Conservation (phyloP, 2,888 invertebrate species). For the Dinocampus coccinellae region DNA sequence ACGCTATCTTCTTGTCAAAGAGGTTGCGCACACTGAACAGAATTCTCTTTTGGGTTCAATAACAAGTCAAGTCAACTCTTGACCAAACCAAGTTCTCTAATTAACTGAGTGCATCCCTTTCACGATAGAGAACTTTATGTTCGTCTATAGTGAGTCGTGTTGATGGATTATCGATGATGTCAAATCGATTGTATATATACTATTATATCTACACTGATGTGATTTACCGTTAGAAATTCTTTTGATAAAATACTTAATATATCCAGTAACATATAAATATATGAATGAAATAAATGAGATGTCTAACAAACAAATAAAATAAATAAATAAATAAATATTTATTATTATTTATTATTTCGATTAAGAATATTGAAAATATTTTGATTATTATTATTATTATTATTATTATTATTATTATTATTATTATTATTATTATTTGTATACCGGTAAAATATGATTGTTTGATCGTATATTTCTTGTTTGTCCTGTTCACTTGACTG, state of each 20-base stretch:
- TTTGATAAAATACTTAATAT: too few relatives aligned
- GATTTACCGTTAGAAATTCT: neutral
- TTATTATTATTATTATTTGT: too few relatives aligned
- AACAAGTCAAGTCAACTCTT: conserved; percentile 16
- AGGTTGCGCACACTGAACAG: conserved; percentile 9
- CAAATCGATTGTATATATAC: neutral
- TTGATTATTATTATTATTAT: too few relatives aligned
- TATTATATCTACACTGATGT: neutral
- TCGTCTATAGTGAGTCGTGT: neutral
- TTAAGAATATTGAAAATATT: neutral
- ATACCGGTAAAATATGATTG: too few relatives aligned
- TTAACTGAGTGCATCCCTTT: conserved; percentile 39
- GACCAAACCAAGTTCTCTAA: conserved; percentile 35
- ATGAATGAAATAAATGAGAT: neutral
- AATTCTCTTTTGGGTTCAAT: conserved; percentile 19
- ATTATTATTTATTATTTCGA: neutral
- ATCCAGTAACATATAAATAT: neutral
- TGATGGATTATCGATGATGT: conserved; percentile 13
- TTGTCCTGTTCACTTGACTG: neutral
- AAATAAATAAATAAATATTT: neutral
- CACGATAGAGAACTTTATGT: conserved; percentile 19
- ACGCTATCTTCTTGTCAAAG: conserved; percentile 17
- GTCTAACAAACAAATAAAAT: neutral
- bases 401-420: too few relatives aligned
- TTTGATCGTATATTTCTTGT: neutral